Base-by-base conservation (phyloP, 2,888 invertebrate genomes). In the Dicranocentrus wangi region DNA sequence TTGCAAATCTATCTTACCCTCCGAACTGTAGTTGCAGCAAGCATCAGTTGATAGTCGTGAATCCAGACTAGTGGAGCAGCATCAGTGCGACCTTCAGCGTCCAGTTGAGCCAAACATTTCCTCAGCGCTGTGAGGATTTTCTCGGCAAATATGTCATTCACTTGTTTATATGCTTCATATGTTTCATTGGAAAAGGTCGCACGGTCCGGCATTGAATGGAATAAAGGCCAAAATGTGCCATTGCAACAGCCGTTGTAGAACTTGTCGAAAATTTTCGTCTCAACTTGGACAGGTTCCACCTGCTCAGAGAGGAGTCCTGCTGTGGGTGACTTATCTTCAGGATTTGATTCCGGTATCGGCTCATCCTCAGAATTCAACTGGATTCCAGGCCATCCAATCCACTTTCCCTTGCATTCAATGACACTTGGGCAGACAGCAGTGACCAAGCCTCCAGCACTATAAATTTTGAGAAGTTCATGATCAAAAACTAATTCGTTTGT, bases 41-140 rank as follows among this genome's bases (percentile, higher is more conserved):
- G 87, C 88, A 91, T 89, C 42, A 91, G 87, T 84, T 90, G 90
- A 85, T 91, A 91, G 86, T 91, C 91, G 86, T 91, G 90, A 58
- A 91, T 90, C 91, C 91, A 91, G 28, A 91, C 88, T 51, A 91
- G 88, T 27, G 90, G 90, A 53, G 88, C 86, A 0, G 87, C 86
- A 42, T 88, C 87, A 17, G 87, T 85, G 68, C 87, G 83, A 25
- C 88, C 88, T 68, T 87, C 86, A 5, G 84, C 86, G 65, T 88
- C 87, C 61, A 88, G 75, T 32, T 87, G 85, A 32, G 87, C 86
- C 51, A 89, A 86, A 65, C 88, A 86, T 73, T 87, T 87, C 65
- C 88, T 87, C 58, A 89, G 85, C 3, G 89, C 89, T 63, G 87
- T 86, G 15, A 89, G 82, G 2, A 89, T 88, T 60, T 87, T 87